These are phyloP conservation scores for Argentina silus DNA, from an alignment of 2,797 vertebrate genomes.

Conservation along the genomic window DNA sequence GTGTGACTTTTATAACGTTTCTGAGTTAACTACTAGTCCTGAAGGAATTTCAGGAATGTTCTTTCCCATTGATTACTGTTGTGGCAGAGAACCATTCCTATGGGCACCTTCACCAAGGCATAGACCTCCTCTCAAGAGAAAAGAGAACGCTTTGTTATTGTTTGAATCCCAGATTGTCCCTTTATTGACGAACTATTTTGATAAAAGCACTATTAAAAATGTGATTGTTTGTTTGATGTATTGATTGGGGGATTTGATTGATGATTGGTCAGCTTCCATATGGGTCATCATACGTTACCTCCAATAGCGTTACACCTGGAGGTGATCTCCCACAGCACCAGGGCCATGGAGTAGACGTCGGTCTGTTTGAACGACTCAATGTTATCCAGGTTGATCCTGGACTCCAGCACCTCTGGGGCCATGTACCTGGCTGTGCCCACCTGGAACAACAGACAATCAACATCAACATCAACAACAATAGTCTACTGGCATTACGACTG, in stretches of 20 bases:
- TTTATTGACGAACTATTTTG: background rate
- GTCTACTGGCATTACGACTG: too few species aligned
- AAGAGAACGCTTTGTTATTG: background rate
- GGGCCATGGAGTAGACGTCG: constrained; percentile 96
- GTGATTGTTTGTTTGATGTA: too few species aligned
- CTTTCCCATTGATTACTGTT: background rate
- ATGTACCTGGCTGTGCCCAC: constrained; percentile 97
- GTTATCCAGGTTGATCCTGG: constrained; percentile 95
- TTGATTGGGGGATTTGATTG: too few species aligned
- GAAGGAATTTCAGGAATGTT: background rate
- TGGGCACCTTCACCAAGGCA: background rate
- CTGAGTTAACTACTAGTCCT: background rate
- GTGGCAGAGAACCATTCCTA: background rate
- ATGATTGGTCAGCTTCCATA: background rate
- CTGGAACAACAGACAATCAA: constrained; percentile 59
- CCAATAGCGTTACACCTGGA: constrained; percentile 90
- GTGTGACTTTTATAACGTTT: background rate
- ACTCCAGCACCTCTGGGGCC: constrained; percentile 96
- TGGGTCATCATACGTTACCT: constrained; percentile 74
- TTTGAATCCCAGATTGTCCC: background rate
- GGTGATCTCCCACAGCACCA: constrained; percentile 96
- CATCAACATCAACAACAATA: constrained; percentile 5
- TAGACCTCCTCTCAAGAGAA: background rate
- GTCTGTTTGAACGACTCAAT: constrained; percentile 97
- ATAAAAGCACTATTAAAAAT: too few species aligned